Evolutionary conservation across 2,888 invertebrate species (phyloP).

Genomic region (Apamea monoglypha): DNA sequence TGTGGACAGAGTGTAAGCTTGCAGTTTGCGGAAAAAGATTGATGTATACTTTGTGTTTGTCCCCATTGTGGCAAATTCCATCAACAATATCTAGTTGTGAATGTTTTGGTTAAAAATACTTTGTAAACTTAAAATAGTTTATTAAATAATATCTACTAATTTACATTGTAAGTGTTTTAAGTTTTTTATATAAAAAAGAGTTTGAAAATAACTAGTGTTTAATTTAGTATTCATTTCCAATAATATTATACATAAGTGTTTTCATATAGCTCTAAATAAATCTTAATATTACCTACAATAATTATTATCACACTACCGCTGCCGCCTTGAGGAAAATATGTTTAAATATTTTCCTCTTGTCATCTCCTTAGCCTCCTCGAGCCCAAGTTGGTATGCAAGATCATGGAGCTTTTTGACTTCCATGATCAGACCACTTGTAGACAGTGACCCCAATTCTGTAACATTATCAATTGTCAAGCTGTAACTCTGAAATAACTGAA

Average conservation of each 20-base stretch:
- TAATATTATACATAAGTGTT: background rate
- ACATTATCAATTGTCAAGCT: conserved; percentile 45
- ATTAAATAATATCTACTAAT: conserved; percentile 56
- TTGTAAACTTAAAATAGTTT: conserved; percentile 60
- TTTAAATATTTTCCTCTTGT: conserved; percentile 98
- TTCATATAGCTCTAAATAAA: conserved; percentile 12
- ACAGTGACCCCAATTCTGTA: conserved; percentile 93
- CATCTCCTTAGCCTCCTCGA: conserved; percentile 99
- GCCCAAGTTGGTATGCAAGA: conserved; percentile 97
- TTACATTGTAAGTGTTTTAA: conserved; percentile 60
- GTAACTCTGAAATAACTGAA: too few species aligned
- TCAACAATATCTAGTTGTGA: conserved; percentile 25
- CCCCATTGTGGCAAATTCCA: conserved; percentile 5
- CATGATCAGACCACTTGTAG: conserved; percentile 95
- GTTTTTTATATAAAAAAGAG: conserved; percentile 49
- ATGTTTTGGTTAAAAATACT: conserved; percentile 54
- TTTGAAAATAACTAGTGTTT: conserved; percentile 28
- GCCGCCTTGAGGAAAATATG: conserved; percentile 91
- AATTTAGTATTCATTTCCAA: conserved; percentile 10
- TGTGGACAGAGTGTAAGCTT: conserved; percentile 84
- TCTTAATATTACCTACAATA: conserved; percentile 32
- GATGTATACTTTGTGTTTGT: background rate
- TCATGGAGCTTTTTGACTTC: conserved; percentile 98
- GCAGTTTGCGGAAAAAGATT: background rate
- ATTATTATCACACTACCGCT: conserved; percentile 71